Evolutionary conservation across 2,113 vertebrate genomes (phyloP).

Genomic region (Dryoscopus gambensis): DNA sequence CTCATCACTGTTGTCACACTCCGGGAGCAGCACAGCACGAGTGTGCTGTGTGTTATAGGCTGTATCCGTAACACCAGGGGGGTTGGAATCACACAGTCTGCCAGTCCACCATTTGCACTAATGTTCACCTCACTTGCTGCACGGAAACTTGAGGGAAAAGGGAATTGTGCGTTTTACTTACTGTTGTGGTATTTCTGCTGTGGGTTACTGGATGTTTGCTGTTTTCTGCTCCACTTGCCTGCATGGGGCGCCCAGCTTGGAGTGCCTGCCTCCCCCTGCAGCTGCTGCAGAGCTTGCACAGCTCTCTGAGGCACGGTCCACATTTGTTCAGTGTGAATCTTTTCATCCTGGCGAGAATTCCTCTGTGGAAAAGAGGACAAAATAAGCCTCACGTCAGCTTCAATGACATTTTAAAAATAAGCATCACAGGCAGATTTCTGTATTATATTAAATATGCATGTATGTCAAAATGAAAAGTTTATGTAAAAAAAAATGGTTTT

Average conservation of each 20-base stretch:
- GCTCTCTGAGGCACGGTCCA: not conserved
- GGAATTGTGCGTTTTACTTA: not conserved
- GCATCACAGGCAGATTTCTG: not conserved
- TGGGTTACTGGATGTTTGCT: not conserved
- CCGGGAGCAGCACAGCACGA: not conserved
- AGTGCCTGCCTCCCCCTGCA: not conserved
- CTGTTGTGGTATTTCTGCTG: not conserved
- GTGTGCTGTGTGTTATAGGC: not conserved
- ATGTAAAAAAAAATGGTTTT: not conserved
- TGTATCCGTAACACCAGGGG: not conserved
- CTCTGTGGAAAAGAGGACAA: not conserved
- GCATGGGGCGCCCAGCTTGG: not conserved
- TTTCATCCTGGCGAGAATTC: not conserved
- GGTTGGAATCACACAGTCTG: not conserved
- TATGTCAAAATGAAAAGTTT: conserved; percentile 34
- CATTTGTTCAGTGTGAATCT: not conserved
- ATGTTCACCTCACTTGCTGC: not conserved
- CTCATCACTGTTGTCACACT: not conserved
- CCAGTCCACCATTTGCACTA: not conserved
- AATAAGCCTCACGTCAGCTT: not conserved
- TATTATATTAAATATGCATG: conserved; percentile 23
- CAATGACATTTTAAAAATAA: conserved; percentile 24
- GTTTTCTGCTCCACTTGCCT: not conserved
- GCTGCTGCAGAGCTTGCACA: not conserved
- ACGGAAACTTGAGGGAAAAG: not conserved